These are phyloP conservation scores for Hormaphis cornu DNA, from an alignment of 1,140 invertebrate species.

Conservation along the genomic window DNA sequence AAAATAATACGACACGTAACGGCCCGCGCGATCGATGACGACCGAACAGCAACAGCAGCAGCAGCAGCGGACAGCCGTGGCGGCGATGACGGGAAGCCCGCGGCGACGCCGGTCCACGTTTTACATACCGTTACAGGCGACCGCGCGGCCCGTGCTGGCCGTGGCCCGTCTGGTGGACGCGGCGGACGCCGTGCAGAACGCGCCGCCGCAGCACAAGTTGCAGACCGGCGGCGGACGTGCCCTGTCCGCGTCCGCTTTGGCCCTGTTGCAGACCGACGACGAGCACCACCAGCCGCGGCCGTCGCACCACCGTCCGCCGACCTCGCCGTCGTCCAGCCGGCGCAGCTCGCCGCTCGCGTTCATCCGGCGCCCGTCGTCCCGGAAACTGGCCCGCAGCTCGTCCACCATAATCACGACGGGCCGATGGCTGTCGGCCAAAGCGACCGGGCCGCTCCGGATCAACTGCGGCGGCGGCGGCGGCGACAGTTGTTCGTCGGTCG, in stretches of 20 bases:
- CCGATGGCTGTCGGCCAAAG: slow-evolving; percentile 37
- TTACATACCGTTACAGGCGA: slow-evolving; percentile 45
- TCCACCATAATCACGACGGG: slow-evolving; percentile 39
- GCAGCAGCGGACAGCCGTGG: not conserved
- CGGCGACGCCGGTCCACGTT: slow-evolving; percentile 45
- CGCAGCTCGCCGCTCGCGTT: slow-evolving; percentile 36
- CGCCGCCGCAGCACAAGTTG: not conserved
- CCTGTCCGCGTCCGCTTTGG: slow-evolving; percentile 37
- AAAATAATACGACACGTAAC: too few relatives aligned
- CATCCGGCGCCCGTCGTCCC: slow-evolving; percentile 59
- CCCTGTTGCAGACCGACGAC: slow-evolving; percentile 28
- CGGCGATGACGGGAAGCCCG: slow-evolving; percentile 24
- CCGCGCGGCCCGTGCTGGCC: slow-evolving; percentile 35
- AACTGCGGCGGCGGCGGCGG: slow-evolving; percentile 1
- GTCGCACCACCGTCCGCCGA: slow-evolving; percentile 39
- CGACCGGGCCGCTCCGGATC: slow-evolving; percentile 1
- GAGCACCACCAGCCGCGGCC: slow-evolving; percentile 34
- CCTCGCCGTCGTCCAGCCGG: slow-evolving; percentile 7
- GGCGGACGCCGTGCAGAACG: not conserved
- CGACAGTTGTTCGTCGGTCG: slow-evolving; percentile 26
- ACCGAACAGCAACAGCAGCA: not conserved
- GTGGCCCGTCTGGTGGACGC: slow-evolving; percentile 15
- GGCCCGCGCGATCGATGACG: slow-evolving; percentile 11
- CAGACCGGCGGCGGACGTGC: slow-evolving; percentile 46
- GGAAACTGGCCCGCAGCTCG: slow-evolving; percentile 56